phyloP scores from a whole-genome alignment of 2,888 invertebrate genomes.

The Bombyx huttoni region DNA sequence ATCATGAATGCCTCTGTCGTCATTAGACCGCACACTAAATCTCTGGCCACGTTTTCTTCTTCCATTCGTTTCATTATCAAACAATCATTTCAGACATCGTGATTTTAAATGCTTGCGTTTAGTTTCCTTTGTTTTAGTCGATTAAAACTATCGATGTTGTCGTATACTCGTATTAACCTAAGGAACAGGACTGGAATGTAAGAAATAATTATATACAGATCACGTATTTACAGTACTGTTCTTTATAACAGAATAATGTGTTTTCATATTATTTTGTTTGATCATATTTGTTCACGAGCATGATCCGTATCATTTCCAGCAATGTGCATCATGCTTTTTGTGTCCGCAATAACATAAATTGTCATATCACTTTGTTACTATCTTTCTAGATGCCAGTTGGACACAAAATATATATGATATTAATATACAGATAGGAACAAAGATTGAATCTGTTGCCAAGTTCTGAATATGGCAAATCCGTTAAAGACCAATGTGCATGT shows the following conservation, averaged over 20 bases:
- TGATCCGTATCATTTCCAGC: constrained; percentile 56
- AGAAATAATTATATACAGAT: constrained; percentile 1
- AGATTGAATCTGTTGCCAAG: constrained; percentile 13
- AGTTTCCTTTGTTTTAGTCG: constrained; percentile 32
- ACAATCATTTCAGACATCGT: constrained; percentile 34
- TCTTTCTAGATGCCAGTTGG: constrained; percentile 29
- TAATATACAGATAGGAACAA: constrained; percentile 11
- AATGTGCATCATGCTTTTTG: constrained; percentile 69
- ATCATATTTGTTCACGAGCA: constrained; percentile 55
- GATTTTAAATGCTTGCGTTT: constrained; percentile 52
- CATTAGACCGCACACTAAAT: constrained; percentile 63
- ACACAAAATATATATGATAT: constrained; percentile 16
- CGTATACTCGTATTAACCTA: constrained; percentile 33
- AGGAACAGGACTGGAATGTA: constrained; percentile 41
- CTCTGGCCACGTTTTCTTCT: constrained; percentile 61
- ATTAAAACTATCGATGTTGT: constrained; percentile 22
- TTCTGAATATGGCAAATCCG: constrained; percentile 8
- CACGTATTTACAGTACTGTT: constrained; percentile 37
- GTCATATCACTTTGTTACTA: constrained; percentile 21
- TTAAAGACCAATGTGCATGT: constrained; percentile 46
- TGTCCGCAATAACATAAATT: constrained; percentile 47
- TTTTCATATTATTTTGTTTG: constrained; percentile 34
- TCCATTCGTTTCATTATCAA: constrained; percentile 43
- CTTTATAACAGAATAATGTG: constrained; percentile 34
- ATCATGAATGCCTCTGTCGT: constrained; percentile 71